Conservation (phyloP, 2,113 vertebrate species). For the Urocolius indicus region DNA sequence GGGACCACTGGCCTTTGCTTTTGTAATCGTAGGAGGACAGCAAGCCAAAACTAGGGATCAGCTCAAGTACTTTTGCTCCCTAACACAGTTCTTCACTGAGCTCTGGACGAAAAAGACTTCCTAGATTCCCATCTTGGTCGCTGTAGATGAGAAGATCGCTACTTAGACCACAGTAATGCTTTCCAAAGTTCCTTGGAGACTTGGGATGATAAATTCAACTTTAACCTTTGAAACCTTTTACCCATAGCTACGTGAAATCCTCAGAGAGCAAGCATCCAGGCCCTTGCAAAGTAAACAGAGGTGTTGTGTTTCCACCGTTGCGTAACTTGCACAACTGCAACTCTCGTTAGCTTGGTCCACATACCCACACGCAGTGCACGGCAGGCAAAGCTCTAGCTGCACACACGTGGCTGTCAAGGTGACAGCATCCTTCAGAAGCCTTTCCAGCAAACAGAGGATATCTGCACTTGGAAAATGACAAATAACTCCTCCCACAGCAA, state of each 20-base stretch:
- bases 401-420: not conserved
- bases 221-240: not conserved
- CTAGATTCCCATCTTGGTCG: not conserved
- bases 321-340: not conserved
- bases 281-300: not conserved
- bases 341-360: not conserved
- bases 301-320: not conserved
- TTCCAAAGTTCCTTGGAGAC: not conserved
- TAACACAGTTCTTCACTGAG: not conserved
- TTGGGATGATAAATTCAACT: not conserved
- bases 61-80: not conserved
- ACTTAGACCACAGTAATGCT: not conserved
- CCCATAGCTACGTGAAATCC: not conserved
- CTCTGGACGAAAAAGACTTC: not conserved
- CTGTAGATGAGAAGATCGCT: not conserved
- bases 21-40: not conserved
- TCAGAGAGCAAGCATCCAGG: not conserved
- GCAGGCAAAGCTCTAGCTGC: not conserved
- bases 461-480: not conserved
- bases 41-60: not conserved
- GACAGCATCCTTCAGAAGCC: not conserved
- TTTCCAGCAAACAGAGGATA: too few species aligned
- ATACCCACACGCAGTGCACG: rapidly evolving
- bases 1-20: not conserved
- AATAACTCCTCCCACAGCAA: not conserved